Evolutionary conservation across 2,113 vertebrate genomes (phyloP).

Genomic region (Cepphus grylle): DNA sequence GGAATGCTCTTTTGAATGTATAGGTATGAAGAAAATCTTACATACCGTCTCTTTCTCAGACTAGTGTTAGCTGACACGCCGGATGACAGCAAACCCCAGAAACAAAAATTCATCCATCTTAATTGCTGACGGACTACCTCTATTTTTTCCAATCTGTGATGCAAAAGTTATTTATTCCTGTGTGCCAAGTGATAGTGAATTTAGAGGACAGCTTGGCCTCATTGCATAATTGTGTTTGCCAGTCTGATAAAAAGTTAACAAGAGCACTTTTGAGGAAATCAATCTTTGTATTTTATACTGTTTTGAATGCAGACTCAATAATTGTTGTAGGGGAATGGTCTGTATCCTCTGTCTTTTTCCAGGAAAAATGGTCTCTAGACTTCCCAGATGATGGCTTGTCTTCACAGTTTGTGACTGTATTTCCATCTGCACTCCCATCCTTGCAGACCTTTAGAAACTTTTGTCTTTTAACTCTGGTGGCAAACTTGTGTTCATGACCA

Average conservation of each 20-base stretch:
- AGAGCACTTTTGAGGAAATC: background rate
- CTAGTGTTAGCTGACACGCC: background rate
- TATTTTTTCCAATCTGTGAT: background rate
- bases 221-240: background rate
- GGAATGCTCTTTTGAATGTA: background rate
- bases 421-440: background rate
- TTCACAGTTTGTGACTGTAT: background rate
- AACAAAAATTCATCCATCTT: background rate
- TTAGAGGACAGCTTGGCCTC: background rate
- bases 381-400: background rate
- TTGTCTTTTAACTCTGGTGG: background rate
- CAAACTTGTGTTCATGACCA: background rate
- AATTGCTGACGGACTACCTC: background rate
- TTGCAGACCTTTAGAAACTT: background rate
- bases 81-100: background rate
- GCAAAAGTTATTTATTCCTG: background rate
- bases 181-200: background rate
- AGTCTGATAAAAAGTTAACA: background rate
- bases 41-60: background rate
- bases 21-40: background rate
- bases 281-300: background rate
- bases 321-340: background rate
- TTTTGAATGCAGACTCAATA: background rate
- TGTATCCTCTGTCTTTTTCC: background rate
- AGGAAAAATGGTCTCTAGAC: background rate